Base-by-base conservation (phyloP, 2,113 vertebrate species). In the Notarius lentiginosus region DNA sequence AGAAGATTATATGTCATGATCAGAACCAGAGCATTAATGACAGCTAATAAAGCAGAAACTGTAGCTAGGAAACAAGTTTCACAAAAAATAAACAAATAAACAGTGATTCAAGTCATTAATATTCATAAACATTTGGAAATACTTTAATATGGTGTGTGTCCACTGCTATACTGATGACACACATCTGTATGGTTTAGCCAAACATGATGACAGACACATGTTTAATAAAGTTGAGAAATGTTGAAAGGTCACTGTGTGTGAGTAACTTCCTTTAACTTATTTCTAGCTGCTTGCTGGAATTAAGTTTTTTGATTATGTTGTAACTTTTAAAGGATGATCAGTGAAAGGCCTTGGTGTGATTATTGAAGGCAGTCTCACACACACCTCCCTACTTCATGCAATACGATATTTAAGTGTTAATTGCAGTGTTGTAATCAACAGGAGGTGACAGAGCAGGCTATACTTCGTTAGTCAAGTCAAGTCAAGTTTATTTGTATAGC, bases 111-210 rank as follows among this genome's bases (percentile, higher is more conserved):
- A 60, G 55, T 58, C 7, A 11, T 30, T 18, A 34, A 8, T 22
- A 41, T 60, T 41, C n/a, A 11, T 12, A 20, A 80, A 22, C 55
- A 80, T 34, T 61, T 80, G 79, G 30, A 61, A 34, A 60, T 24
- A 41, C 1, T 80, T 41, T 34, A 80, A 60, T 30, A 80, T 61
- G 56, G 56, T 47, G 56, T 80, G 60, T 9, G 12, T 41, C 77
- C 55, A 20, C 55, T 60, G 75, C 27, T 80, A 80, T 80, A 34
- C 55, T 34, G 30, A 41, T 60, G 56, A 80, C 20, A 22, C 17
- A 41, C 77, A 60, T 41, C 79, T 61, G 79, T 60, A 80, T 18
- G 79, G 14, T 60, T 12, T 18, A 80, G 79, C 55, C 79, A 80
- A 80, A 61, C 79, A n/a, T 61, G 30, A 60, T 22, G 79, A 61